Conservation (phyloP, 2,797 vertebrate genomes). For the Onychomys arenicola region DNA sequence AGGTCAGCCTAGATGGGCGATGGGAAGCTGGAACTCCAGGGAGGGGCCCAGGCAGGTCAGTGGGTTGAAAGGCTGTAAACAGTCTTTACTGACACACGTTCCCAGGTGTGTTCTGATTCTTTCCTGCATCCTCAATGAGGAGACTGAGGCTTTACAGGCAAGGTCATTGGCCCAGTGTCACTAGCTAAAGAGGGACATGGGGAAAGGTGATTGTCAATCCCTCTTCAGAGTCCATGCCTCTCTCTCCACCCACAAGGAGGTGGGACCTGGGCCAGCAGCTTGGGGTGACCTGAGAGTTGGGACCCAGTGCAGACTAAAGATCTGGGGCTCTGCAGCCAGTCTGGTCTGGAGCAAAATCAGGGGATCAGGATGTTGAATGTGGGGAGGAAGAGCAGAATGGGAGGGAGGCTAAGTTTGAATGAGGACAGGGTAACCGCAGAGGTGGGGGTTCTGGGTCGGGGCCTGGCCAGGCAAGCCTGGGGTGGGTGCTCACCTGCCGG, state of each 20-base stretch:
- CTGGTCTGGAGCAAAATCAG: not conserved
- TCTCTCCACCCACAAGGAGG: not conserved
- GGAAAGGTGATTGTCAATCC: no score
- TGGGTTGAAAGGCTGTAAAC: not conserved
- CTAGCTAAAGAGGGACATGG: not conserved
- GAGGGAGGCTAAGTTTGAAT: not conserved
- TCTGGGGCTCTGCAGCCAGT: not conserved
- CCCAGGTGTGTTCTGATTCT: not conserved
- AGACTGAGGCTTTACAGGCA: not conserved
- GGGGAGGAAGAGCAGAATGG: not conserved
- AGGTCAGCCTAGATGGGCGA: not conserved
- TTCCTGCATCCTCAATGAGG: not conserved
- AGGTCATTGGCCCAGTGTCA: not conserved
- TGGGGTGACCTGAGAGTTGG: not conserved
- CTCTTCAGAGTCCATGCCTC: not conserved
- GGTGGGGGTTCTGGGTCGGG: accelerated
- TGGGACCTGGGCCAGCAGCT: not conserved
- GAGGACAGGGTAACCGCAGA: not conserved
- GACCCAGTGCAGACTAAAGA: not conserved
- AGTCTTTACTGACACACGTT: not conserved
- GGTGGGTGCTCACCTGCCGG: constrained; percentile 91
- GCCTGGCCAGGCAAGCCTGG: not conserved
- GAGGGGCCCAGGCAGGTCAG: not conserved
- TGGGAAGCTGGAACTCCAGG: not conserved
- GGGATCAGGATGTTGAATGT: not conserved